phyloP scores from a whole-genome alignment of 1,140 invertebrate species.

The Aphidius gifuensis region DNA sequence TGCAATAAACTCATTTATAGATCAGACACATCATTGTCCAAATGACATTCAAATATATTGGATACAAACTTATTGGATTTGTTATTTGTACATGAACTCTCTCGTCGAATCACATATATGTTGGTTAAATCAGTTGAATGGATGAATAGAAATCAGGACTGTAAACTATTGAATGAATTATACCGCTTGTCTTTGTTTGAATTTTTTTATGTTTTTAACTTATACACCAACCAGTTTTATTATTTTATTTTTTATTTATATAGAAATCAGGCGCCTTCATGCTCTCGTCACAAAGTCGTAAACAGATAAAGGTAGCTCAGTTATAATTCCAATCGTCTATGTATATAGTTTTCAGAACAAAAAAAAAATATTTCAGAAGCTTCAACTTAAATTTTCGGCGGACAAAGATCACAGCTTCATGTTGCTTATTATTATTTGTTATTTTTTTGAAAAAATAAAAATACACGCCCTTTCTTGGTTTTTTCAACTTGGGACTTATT shows the following conservation, averaged over 20 bases:
- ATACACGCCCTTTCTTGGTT: neutral
- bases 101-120: too few species aligned
- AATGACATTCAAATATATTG: too few species aligned
- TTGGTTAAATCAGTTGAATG: neutral
- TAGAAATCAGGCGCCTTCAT: neutral
- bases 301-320: constrained; percentile 35
- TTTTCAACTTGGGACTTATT: neutral
- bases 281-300: constrained; percentile 43
- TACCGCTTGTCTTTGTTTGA: too few species aligned
- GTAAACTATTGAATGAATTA: constrained; percentile 9
- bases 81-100: too few species aligned
- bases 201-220: too few species aligned
- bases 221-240: too few species aligned
- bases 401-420: constrained; percentile 5
- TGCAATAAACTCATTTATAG: too few species aligned
- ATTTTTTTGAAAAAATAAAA: neutral
- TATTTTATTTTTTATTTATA: too few species aligned
- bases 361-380: constrained; percentile 12
- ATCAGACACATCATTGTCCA: too few species aligned
- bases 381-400: neutral
- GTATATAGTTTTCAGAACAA: constrained; percentile 10
- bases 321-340: constrained; percentile 31
- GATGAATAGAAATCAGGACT: constrained; percentile 5
- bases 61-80: too few species aligned
- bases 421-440: constrained; percentile 3